Percentiles rank a stretch among this genome's conserved stretches.
These are phyloP conservation scores for Mastomys natalensis DNA, from an alignment of 2,113 vertebrate species.

Conservation along the genomic window DNA sequence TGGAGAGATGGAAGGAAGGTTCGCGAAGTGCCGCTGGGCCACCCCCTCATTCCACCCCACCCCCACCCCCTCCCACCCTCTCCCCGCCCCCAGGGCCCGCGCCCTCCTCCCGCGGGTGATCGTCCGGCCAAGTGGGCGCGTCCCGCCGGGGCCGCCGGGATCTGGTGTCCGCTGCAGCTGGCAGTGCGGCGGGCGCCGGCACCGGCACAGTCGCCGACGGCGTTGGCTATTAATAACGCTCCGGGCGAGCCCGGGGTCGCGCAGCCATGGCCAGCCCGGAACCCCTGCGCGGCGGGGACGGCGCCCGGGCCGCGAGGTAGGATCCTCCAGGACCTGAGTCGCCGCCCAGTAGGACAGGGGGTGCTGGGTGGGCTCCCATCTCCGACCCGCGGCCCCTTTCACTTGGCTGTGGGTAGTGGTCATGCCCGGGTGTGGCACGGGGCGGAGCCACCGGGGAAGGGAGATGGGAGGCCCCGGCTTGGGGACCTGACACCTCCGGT, in stretches of 20 bases:
- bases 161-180: constrained; percentile 85
- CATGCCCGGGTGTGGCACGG: not conserved
- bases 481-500: not conserved
- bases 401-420: not conserved
- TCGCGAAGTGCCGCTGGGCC: not conserved
- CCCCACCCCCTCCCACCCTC: constrained; percentile 73
- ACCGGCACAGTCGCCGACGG: constrained; percentile 50
- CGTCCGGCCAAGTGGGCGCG: constrained; percentile 77
- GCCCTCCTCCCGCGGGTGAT: constrained; percentile 62
- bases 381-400: not conserved
- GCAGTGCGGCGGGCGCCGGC: constrained; percentile 79
- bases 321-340: constrained; percentile 56
- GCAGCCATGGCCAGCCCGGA: constrained; percentile 83
- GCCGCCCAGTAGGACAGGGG: constrained; percentile 29
- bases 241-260: constrained; percentile 70
- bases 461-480: not conserved
- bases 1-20: constrained; percentile 3
- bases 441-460: not conserved
- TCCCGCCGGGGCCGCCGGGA: constrained; percentile 67
- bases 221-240: constrained; percentile 87
- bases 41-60: not conserved
- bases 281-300: constrained; percentile 73
- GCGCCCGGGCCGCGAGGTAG: constrained; percentile 86
- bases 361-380: not conserved
- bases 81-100: constrained; percentile 73